phyloP scores from a whole-genome alignment of 2,888 invertebrate species.

The Drepanosiphum platanoidis region DNA sequence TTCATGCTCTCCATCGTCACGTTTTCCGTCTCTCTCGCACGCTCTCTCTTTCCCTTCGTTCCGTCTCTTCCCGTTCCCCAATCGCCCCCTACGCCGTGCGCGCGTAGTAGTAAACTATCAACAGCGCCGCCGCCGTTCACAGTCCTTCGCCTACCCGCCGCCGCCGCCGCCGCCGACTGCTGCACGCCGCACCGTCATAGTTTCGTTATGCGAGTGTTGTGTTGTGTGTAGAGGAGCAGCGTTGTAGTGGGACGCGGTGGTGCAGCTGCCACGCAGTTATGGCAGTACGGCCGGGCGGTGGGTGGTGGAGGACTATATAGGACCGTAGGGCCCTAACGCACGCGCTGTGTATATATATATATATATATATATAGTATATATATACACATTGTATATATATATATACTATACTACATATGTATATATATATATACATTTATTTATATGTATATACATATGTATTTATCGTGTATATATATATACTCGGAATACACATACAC shows the following conservation, averaged over 20 bases:
- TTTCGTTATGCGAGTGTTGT: constrained; percentile 42
- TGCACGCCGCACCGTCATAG: constrained; percentile 3
- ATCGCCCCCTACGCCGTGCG: background rate
- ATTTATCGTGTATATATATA: background rate
- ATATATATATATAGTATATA: constrained; percentile 10
- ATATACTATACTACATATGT: background rate
- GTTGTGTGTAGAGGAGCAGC: background rate
- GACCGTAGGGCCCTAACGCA: constrained; percentile 62
- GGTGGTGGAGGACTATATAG: constrained; percentile 21
- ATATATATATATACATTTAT: background rate
- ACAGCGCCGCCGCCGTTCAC: background rate
- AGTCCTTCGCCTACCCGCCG: background rate
- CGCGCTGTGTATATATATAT: constrained; percentile 20
- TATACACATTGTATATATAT: background rate
- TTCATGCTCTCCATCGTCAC: no score
- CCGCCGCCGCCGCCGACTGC: background rate
- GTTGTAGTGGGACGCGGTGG: constrained; percentile 3
- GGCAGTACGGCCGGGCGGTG: background rate
- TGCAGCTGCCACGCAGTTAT: constrained; percentile 51
- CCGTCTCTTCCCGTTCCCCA: constrained; percentile 1
- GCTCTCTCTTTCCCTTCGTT: background rate
- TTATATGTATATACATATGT: background rate
- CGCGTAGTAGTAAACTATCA: no score
- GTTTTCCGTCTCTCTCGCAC: background rate
- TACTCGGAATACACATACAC: background rate